These are phyloP conservation scores for Brienomyrus brachyistius DNA, from an alignment of 2,113 vertebrate genomes.

Conservation along the genomic window DNA sequence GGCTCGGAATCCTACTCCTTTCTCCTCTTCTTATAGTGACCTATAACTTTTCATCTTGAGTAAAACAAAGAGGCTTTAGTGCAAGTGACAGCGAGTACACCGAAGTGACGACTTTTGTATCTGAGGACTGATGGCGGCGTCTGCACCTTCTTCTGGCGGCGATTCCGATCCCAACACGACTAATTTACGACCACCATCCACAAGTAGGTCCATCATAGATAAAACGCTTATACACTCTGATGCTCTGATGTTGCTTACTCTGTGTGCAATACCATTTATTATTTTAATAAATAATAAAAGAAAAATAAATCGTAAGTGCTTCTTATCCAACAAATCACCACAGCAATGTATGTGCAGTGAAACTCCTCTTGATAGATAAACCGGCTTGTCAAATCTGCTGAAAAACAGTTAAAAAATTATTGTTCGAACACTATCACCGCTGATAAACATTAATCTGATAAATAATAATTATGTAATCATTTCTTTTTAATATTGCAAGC, in stretches of 20 bases:
- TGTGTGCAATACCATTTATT: constrained; percentile 53
- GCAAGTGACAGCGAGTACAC: constrained; percentile 47
- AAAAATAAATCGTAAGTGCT: constrained; percentile 32
- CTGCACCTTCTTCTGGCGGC: constrained; percentile 77
- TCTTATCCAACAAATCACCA: constrained; percentile 53
- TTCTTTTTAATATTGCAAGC: neutral
- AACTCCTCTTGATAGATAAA: constrained; percentile 37
- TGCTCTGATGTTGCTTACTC: constrained; percentile 55
- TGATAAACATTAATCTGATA: neutral
- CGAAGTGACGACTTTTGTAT: constrained; percentile 53
- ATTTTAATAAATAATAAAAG: constrained; percentile 39
- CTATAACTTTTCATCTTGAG: constrained; percentile 32
- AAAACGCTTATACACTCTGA: constrained; percentile 56
- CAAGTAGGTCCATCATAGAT: constrained; percentile 84
- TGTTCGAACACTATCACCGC: neutral
- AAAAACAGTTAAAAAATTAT: neutral
- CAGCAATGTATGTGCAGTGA: constrained; percentile 39
- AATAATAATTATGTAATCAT: neutral
- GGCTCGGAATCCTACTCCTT: neutral
- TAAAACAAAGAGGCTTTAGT: constrained; percentile 35
- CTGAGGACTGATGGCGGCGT: constrained; percentile 80
- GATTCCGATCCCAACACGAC: constrained; percentile 80
- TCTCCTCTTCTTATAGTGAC: constrained; percentile 31
- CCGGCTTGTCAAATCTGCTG: neutral
- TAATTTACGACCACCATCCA: constrained; percentile 89